Conservation (phyloP, 64 coral and sea anemone genomes). For the Stichodactyla helianthus region DNA sequence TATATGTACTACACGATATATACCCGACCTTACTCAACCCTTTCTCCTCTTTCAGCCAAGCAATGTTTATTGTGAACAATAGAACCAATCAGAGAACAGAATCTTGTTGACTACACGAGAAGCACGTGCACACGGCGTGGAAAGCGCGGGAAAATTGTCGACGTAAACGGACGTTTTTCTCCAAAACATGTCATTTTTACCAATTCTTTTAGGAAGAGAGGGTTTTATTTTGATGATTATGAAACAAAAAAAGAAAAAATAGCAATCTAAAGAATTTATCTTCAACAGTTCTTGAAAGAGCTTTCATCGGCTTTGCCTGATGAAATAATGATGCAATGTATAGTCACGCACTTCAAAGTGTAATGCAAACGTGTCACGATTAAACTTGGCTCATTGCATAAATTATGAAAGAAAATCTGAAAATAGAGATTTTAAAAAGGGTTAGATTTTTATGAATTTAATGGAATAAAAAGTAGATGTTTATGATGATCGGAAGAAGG, state of each 20-base stretch:
- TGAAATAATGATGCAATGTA: constrained; percentile 2
- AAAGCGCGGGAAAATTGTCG: neutral
- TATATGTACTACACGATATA: neutral
- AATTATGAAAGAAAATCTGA: no score
- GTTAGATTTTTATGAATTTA: no score
- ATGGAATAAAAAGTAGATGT: no score
- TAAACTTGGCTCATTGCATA: no score
- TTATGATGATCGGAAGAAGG: no score
- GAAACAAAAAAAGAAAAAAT: neutral
- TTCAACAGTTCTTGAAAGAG: neutral
- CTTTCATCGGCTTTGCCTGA: neutral
- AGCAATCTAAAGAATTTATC: neutral
- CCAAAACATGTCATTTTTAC: neutral
- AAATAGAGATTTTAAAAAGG: no score
- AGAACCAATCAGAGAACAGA: neutral
- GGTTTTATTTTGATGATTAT: neutral
- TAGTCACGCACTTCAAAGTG: neutral
- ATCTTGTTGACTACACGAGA: neutral
- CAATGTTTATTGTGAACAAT: neutral
- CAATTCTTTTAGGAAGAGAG: neutral
- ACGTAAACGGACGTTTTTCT: neutral
- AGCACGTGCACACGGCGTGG: neutral
- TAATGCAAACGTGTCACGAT: neutral
- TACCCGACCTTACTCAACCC: neutral
- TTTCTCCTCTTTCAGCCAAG: neutral